Evolutionary conservation across 1,140 invertebrate species (phyloP), one percentile per base, ranked within the genome.

Genomic region (Zaprionus nigranus): DNA sequence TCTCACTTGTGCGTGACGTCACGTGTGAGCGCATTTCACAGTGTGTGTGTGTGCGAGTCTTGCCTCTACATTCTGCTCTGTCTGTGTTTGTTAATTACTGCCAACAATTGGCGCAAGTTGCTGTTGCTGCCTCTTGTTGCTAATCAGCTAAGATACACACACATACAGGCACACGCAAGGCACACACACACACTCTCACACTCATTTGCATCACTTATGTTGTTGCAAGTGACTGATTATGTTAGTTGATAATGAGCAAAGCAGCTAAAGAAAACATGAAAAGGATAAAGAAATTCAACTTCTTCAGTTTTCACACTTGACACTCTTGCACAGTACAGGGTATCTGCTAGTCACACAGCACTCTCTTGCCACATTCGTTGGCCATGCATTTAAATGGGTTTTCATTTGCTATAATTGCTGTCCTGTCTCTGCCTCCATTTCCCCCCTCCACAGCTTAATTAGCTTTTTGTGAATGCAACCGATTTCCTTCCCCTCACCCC

Each of bases 1-100:
- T 87, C 84, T 87, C 84, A 78, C 73, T 80, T 75, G 81, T 83
- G 81, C 84, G 81, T 87, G 84, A 90, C 85, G 84, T 87, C 85
- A 87, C 78, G 78, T 83, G 76, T 68, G 61, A 76, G 69, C 64
- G 40, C 61, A 64, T 61, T 62, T 11, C 30, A 34, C 34, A 64
- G 49, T 54, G 3, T 26, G 34, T 43, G 12, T 17, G n/a, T n/a
- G n/a, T 64, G 9, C 46, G 43, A 72, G 40, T 63, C 7, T 60
- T 12, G 17, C 15, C 49, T 28, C 34, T 34, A 17, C 22, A 26
- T 15, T 38, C 17, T 56, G 34, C 20, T 51, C 28, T 65, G 51
- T 73, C 17, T 71, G 49, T 66, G 61, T 54, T 79, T 88, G 81
- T 81, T 85, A 90, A 90, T 84, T 88, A 90, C 81, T 75, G 78